Base-by-base conservation (phyloP, 2,797 vertebrate genomes). In the Capromys pilorides region DNA sequence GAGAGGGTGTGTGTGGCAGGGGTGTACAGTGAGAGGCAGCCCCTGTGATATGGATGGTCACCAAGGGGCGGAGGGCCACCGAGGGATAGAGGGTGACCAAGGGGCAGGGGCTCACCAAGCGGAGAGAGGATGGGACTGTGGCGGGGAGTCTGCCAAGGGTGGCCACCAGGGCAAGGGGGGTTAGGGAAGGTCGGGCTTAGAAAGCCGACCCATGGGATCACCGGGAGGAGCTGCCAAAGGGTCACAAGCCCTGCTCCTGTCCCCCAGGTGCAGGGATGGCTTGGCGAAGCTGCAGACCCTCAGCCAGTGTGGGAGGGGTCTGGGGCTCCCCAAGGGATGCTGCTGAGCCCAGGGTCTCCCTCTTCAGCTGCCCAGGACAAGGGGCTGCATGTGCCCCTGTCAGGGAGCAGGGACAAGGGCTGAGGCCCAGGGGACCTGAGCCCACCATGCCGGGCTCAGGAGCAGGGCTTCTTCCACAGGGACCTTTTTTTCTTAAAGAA, bases 381-480 rank as follows among this genome's bases (percentile, higher is more conserved):
- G 14, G 0, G 0, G 5, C 83, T 18, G 10, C 1, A 14, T 28
- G 57, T 75, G 64, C 51, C 78, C 24, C 59, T 31, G 3, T 24
- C 54, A 33, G 75, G 51, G 19, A 11, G 21, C 64, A 49, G 66
- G 28, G 13, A 41, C 11, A 14, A 41, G 22, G 67, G 5, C 66
- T 62, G 21, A 41, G 0, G 26, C 31, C 0, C 0, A 39, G 12
- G 33, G 49, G 2, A 7, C 39, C 57, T 84, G 73, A 0, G 22
- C 28, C n/a, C 69, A 26, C 28, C 1, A 2, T 7, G 33, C 57
- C 9, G 31, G 77, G 10, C 0, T 10, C 12, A 5, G 57, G 1
- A n/a, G 77, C 2, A 61, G 0, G 0, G 5, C 4, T 0, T 5
- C 71, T 36, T 41, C 0, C 0, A 0, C 41, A 12, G 21, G 36